These are phyloP conservation scores for Agrilus cyanescens DNA, from an alignment of 2,888 invertebrate genomes.

Conservation along the genomic window DNA sequence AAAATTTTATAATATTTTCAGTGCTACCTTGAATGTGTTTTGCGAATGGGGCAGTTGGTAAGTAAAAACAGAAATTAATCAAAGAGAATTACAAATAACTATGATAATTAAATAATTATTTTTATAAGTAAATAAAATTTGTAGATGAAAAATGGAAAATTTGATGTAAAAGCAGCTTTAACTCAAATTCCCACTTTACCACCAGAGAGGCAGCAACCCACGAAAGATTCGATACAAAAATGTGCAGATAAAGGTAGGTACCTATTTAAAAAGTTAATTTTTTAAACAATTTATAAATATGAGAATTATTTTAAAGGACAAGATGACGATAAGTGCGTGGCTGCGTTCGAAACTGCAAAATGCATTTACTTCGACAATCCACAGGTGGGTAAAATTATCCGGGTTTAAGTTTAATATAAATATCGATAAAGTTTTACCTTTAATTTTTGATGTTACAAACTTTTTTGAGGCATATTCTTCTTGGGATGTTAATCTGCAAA, in stretches of 20 bases:
- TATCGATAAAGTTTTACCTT: too few species aligned
- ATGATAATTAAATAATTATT: background rate
- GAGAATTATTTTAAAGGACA: background rate
- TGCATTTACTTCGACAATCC: conserved; percentile 1
- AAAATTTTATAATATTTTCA: background rate
- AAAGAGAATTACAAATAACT: too few species aligned
- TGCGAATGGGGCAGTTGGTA: conserved; percentile 1
- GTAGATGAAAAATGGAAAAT: background rate
- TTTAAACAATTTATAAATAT: too few species aligned
- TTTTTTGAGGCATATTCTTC: too few species aligned
- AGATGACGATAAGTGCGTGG: conserved; percentile 1
- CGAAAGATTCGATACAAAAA: conserved; percentile 35
- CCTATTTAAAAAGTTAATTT: background rate
- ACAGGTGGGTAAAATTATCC: background rate
- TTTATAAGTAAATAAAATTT: background rate
- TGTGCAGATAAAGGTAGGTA: conserved; percentile 38
- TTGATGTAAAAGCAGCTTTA: background rate
- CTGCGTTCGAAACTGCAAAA: background rate
- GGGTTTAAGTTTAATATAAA: too few species aligned
- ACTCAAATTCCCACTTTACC: conserved; percentile 16
- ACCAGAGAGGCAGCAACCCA: conserved; percentile 35
- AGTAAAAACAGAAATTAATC: background rate
- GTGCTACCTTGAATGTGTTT: conserved; percentile 1
- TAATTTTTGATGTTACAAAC: too few species aligned
- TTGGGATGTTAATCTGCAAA: too few species aligned